Evolutionary conservation across 1,140 invertebrate species (phyloP), one percentile per base, ranked within the genome.

Genomic region (Papilio xuthus): DNA sequence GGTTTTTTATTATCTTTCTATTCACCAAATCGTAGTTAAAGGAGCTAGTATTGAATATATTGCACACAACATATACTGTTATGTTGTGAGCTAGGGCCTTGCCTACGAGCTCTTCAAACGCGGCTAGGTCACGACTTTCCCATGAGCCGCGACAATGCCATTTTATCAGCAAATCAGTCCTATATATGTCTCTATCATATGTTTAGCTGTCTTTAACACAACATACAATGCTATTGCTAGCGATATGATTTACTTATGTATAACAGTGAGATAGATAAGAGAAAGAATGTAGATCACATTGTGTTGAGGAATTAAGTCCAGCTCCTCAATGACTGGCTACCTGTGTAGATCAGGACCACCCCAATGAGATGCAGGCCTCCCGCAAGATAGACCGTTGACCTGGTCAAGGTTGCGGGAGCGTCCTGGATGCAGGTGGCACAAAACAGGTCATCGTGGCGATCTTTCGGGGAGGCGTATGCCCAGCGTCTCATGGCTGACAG

Each of bases 111-210:
- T 72, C 20, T 20, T 42, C 70, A 69, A 72, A 8, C 70, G 32
- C 32, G 20, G 70, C 42, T 72, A 72, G 70, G 37, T 72, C 37
- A 72, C 41, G 70, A 72, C 70, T 72, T 72, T 72, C 70, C 70
- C 70, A 72, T 72, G 37, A 20, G 41, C 70, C 37, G 32, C 70
- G 41, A 72, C 70, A 72, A 72, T 72, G 37, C 32, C 32, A n/a
- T 9, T 37, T 72, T 72, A 72, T 72, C 70, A 20, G n/a, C 70
- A 44, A 13, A 42, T 72, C 70, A 41, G 37, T 42, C 70, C 41
- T 72, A 72, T 72, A 42, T 42, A 26, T 72, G 2, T 72, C 70
- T 42, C 9, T 20, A 42, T 26, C 23, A 60, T 26, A 60, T 60
- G 56, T 60, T 72, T 42, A 42, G 70, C 44, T 44, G 15, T 41